phyloP scores from a whole-genome alignment of 2,888 invertebrate genomes.

The Ophraella communa region DNA sequence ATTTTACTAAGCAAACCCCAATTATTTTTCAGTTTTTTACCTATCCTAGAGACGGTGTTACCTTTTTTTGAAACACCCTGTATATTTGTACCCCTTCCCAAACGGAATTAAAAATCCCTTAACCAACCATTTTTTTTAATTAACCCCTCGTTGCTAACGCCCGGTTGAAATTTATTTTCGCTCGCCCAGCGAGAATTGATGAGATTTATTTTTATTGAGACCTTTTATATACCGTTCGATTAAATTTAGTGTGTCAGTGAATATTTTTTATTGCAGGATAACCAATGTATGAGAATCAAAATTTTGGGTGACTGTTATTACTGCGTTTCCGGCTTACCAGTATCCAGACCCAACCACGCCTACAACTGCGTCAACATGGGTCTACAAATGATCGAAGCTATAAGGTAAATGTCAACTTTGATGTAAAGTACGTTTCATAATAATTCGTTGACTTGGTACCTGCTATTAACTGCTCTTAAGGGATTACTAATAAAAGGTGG shows the following conservation, averaged over 20 bases:
- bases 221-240: too few relatives aligned
- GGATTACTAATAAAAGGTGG: too few relatives aligned
- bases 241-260: too few relatives aligned
- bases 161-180: constrained; percentile 7
- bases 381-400: constrained; percentile 93
- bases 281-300: constrained; percentile 95
- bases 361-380: constrained; percentile 97
- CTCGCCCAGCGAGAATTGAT: constrained; percentile 3
- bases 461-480: too few relatives aligned
- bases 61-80: too few relatives aligned
- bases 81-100: too few relatives aligned
- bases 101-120: too few relatives aligned
- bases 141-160: not conserved
- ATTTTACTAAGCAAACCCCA: too few relatives aligned
- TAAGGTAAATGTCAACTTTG: constrained; percentile 79
- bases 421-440: too few relatives aligned
- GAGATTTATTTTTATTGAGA: not conserved
- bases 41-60: too few relatives aligned
- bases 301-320: constrained; percentile 96
- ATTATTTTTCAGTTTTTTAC: too few relatives aligned
- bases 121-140: not conserved
- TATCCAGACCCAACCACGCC: constrained; percentile 92
- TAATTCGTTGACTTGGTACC: too few relatives aligned
- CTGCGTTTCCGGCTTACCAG: constrained; percentile 91
- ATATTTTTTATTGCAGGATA: constrained; percentile 73